Base-by-base conservation (phyloP, 2,113 vertebrate genomes). In the Engraulis encrasicolus region DNA sequence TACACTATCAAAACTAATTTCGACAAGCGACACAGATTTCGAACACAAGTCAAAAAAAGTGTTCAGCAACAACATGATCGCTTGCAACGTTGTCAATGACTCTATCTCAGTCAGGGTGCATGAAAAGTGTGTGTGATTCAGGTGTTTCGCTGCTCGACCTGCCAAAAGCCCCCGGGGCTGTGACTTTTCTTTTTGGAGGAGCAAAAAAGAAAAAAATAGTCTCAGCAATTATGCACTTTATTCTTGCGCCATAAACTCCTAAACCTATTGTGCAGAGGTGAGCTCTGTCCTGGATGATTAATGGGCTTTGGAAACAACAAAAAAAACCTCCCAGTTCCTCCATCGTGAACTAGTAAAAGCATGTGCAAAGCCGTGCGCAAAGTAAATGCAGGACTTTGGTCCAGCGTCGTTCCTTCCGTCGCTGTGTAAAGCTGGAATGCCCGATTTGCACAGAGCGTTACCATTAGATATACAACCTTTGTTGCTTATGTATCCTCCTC, bases 1-100 rank as follows among this genome's bases (percentile, higher is more conserved):
- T 91, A 92, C 89, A 92, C 89, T 91, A 83, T 79, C 80, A 61
- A 20, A 89, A 90, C 84, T 78, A 82, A 89, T 91, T 90, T 90
- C 88, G 91, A 83, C 84, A 86, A 74, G 40, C 86, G 87, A 85
- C 81, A 80, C 85, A 84, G 84, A 90, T 90, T 84, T 86, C 84
- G 89, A 86, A 87, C 58, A 87, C 58, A 36, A 87, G 86, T 85
- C 84, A 89, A 88, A 89, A 88, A 78, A 78, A 83, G 80, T 85
- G 48, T 81, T 83, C 77, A n/a, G n/a, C n/a, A 87, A 82, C 82
- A 71, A 71, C 50, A 31, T 37, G 82, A 78, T 74, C 79, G 20
- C 36, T 66, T 78, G 37, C 85, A 27, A 58, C 81, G 49, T 36
- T 79, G 82, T 78, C 40, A 80, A 79, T 81, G 50, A 36, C 74